phyloP scores from a whole-genome alignment of 2,797 vertebrate genomes.

The Enteromius thamalakanensis region DNA sequence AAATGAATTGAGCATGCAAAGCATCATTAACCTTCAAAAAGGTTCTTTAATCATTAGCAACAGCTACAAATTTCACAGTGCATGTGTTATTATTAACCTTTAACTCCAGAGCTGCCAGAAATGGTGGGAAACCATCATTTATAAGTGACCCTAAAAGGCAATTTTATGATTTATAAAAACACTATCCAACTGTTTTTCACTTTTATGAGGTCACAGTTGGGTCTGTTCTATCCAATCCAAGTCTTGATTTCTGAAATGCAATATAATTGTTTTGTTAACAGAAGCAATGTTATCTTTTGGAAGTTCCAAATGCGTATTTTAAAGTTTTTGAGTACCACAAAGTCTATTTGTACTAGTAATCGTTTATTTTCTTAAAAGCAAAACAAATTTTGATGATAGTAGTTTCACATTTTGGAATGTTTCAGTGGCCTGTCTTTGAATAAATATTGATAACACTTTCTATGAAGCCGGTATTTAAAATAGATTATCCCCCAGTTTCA shows the following conservation, averaged over 20 bases:
- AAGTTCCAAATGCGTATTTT: background rate
- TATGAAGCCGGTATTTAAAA: too few relatives aligned
- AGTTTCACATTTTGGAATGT: background rate
- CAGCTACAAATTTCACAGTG: background rate
- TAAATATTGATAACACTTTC: background rate
- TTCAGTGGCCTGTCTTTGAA: background rate
- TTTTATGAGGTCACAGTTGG: background rate
- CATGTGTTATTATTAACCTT: conserved; percentile 18
- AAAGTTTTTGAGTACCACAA: background rate
- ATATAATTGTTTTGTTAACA: background rate
- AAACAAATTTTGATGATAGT: background rate
- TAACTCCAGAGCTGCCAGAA: background rate
- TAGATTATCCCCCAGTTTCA: too few relatives aligned
- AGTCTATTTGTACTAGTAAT: background rate
- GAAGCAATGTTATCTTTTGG: background rate
- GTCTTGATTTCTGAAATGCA: background rate
- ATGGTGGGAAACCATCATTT: conserved; percentile 1
- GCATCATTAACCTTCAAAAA: conserved; percentile 36
- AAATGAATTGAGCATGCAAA: conserved; percentile 21
- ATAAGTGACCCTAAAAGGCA: conserved; percentile 1
- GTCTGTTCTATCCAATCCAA: background rate
- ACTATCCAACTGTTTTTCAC: background rate
- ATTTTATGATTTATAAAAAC: conserved; percentile 1
- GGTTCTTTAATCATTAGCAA: conserved; percentile 16
- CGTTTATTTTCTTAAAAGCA: background rate